Conservation (phyloP, 1,140 invertebrate species). For the Micrasema longulum region DNA sequence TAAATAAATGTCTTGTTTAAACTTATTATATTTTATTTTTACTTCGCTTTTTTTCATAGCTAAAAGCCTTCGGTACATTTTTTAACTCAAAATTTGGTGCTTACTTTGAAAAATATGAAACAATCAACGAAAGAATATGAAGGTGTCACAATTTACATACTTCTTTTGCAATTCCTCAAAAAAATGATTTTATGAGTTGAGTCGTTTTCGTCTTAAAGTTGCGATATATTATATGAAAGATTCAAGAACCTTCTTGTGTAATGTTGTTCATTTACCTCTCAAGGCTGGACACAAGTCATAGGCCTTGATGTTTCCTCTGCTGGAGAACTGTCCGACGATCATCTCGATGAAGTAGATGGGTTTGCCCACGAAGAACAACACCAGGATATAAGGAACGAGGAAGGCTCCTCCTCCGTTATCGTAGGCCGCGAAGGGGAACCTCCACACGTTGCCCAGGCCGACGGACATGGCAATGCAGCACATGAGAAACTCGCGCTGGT, state of each 20-base stretch:
- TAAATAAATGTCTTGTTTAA: no score
- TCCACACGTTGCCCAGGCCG: constrained; percentile 87
- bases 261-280: constrained; percentile 64
- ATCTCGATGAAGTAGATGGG: constrained; percentile 89
- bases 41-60: no score
- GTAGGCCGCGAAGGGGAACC: constrained; percentile 82
- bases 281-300: constrained; percentile 67
- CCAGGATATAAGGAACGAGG: constrained; percentile 81
- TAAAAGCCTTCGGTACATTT: no score
- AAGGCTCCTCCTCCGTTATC: constrained; percentile 84
- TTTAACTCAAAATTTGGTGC: no score
- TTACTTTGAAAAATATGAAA: no score
- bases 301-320: constrained; percentile 73
- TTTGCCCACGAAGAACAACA: constrained; percentile 81
- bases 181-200: no score
- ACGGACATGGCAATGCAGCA: constrained; percentile 86
- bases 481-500: constrained; percentile 82
- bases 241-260: no score
- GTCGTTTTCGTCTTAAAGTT: no score
- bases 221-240: background rate
- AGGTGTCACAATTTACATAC: no score
- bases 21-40: no score
- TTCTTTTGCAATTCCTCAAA: no score
- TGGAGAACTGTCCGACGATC: constrained; percentile 78
- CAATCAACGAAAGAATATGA: no score